These are phyloP conservation scores for Enteromius fasciolatus DNA, from an alignment of 2,797 vertebrate genomes.

Conservation along the genomic window DNA sequence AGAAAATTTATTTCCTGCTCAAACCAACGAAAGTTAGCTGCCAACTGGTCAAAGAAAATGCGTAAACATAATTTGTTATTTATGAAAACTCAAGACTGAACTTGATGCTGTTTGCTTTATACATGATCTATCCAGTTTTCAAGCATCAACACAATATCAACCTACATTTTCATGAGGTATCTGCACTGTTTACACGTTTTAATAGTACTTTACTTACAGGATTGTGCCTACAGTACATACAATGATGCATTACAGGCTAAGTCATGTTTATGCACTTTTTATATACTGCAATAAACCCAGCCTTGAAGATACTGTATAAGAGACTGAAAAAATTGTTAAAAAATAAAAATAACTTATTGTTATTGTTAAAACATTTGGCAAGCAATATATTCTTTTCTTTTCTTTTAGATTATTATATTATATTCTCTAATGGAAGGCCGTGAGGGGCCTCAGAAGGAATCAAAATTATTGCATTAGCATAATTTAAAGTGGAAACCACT, in stretches of 20 bases:
- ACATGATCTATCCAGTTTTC: neutral
- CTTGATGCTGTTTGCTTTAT: neutral
- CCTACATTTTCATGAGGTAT: neutral
- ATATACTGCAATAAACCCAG: neutral
- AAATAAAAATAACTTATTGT: too few relatives aligned
- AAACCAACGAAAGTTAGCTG: neutral
- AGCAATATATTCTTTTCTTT: neutral
- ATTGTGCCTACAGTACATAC: neutral
- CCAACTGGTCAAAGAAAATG: slow-evolving; percentile 1
- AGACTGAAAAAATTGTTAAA: neutral
- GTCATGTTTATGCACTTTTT: too few relatives aligned
- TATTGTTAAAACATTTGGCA: neutral
- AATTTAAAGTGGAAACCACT: neutral
- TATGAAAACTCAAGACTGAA: slow-evolving; percentile 8
- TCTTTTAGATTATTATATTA: neutral
- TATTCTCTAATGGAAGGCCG: neutral
- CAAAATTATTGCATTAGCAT: too few relatives aligned
- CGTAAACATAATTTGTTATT: slow-evolving; percentile 17
- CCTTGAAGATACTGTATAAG: neutral
- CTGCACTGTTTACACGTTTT: neutral
- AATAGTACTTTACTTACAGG: neutral
- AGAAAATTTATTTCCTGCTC: neutral
- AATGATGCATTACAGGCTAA: neutral
- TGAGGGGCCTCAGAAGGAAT: neutral
- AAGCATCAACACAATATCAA: neutral